Percentiles rank a stretch among this genome's conserved stretches.
These are phyloP conservation scores for Spongilla lacustris DNA, from an alignment of 37 sponge, comb jelly and placozoan species.

Conservation along the genomic window DNA sequence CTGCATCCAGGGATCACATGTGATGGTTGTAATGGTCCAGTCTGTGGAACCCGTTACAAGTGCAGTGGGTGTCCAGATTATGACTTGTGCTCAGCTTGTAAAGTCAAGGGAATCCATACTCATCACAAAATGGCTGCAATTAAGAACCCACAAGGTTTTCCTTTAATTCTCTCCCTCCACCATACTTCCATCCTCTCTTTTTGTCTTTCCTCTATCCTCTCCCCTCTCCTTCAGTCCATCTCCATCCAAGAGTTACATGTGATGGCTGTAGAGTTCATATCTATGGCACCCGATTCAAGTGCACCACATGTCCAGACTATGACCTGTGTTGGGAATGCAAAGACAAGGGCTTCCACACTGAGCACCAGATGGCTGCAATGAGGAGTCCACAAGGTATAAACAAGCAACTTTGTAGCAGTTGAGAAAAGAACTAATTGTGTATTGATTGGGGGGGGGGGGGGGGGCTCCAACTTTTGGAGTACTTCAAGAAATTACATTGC, in stretches of 20 bases:
- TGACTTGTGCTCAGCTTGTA: constrained; percentile 49
- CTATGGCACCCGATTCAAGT: constrained; percentile 23
- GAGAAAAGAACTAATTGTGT: too few relatives aligned
- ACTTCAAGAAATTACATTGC: too few relatives aligned
- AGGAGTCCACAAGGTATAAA: too few relatives aligned
- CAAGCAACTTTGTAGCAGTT: too few relatives aligned
- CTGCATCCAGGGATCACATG: not conserved
- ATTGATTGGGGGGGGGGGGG: too few relatives aligned
- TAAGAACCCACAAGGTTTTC: constrained; percentile 7
- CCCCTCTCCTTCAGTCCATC: too few relatives aligned
- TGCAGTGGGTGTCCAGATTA: constrained; percentile 45
- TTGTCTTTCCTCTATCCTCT: too few relatives aligned
- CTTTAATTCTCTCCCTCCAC: too few relatives aligned
- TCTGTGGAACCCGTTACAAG: constrained; percentile 45
- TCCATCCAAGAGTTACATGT: not conserved
- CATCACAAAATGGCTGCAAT: constrained; percentile 36
- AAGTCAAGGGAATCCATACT: constrained; percentile 42
- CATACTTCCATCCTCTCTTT: too few relatives aligned
- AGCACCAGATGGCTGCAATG: constrained; percentile 6
- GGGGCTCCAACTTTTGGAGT: too few relatives aligned
- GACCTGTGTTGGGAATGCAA: constrained; percentile 24
- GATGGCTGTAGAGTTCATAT: constrained; percentile 12
- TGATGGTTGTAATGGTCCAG: constrained; percentile 40
- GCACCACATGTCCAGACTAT: constrained; percentile 14
- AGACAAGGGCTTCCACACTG: not conserved